These are phyloP conservation scores for Mustela lutreola DNA, from an alignment of 2,113 vertebrate genomes.

Conservation along the genomic window DNA sequence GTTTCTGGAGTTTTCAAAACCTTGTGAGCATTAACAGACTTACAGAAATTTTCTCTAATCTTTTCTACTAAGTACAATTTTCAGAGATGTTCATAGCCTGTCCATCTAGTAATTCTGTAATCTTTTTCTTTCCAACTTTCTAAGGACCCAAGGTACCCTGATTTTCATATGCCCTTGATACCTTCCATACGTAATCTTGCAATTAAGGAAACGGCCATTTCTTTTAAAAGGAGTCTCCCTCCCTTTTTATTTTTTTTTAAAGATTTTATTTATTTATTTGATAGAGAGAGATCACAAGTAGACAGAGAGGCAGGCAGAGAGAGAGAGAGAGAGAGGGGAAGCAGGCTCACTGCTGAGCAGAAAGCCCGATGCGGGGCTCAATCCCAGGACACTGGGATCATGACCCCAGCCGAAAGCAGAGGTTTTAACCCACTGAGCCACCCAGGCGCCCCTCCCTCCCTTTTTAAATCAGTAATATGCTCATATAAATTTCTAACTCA, in stretches of 20 bases:
- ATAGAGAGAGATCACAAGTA: too few species aligned
- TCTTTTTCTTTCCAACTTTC: conserved; percentile 39
- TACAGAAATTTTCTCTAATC: neutral
- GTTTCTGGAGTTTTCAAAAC: conserved; percentile 25
- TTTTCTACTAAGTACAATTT: neutral
- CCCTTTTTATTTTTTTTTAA: neutral
- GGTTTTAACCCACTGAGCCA: too few species aligned
- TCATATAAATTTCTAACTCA: conserved; percentile 32
- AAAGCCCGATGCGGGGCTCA: too few species aligned
- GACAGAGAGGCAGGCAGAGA: too few species aligned
- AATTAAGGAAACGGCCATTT: conserved; percentile 21
- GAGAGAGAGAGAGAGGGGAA: too few species aligned
- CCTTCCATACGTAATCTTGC: neutral
- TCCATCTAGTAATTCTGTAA: neutral
- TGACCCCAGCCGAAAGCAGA: too few species aligned
- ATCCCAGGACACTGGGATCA: too few species aligned
- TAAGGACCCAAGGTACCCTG: neutral
- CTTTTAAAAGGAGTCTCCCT: neutral
- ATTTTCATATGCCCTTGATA: conserved; percentile 1
- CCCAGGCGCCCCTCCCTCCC: neutral
- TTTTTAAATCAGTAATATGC: neutral
- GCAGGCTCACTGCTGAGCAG: too few species aligned
- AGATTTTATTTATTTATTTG: too few species aligned
- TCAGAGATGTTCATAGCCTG: neutral
- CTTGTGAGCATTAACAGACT: neutral